phyloP scores from a whole-genome alignment of 1,140 invertebrate species.

The Drosophila santomea region DNA sequence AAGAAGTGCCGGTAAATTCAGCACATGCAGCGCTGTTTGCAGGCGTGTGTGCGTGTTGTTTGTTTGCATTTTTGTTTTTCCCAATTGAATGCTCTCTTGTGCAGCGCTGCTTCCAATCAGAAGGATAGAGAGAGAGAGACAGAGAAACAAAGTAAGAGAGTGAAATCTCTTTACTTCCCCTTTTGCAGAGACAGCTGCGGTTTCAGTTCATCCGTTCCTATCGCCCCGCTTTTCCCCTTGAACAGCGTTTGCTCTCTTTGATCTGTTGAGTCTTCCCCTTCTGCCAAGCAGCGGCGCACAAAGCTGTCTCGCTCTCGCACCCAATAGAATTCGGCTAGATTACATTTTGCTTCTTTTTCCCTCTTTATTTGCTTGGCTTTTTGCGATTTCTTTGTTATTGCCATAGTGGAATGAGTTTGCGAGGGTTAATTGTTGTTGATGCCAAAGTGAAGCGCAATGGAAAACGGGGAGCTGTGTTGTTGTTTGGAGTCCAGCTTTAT shows the following conservation, averaged over 20 bases:
- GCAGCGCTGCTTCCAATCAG: slow-evolving; percentile 31
- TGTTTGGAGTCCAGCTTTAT: slow-evolving; percentile 41
- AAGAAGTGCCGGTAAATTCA: slow-evolving; percentile 59
- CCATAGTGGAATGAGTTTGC: slow-evolving; percentile 23
- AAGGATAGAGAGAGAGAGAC: slow-evolving; percentile 16
- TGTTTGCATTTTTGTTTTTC: slow-evolving; percentile 34
- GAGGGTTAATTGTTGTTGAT: slow-evolving; percentile 39
- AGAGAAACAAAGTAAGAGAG: neutral
- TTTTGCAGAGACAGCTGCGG: slow-evolving; percentile 53
- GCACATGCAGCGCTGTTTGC: slow-evolving; percentile 44
- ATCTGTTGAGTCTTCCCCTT: slow-evolving; percentile 38
- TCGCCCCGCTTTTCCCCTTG: slow-evolving; percentile 46
- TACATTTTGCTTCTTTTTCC: slow-evolving; percentile 21
- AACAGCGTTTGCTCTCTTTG: slow-evolving; percentile 22
- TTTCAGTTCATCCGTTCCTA: slow-evolving; percentile 24
- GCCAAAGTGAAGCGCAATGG: slow-evolving; percentile 30
- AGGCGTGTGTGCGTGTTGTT: slow-evolving; percentile 14
- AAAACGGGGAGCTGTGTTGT: slow-evolving; percentile 25
- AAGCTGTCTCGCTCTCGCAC: slow-evolving; percentile 55
- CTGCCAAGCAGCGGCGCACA: slow-evolving; percentile 26
- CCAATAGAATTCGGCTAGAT: slow-evolving; percentile 65
- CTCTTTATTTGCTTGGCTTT: slow-evolving; percentile 24
- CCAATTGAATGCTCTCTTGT: slow-evolving; percentile 1
- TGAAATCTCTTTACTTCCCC: slow-evolving; percentile 36
- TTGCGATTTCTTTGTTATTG: slow-evolving; percentile 26